Evolutionary conservation across 2,113 vertebrate species (phyloP).

Genomic region (Pelobates fuscus): DNA sequence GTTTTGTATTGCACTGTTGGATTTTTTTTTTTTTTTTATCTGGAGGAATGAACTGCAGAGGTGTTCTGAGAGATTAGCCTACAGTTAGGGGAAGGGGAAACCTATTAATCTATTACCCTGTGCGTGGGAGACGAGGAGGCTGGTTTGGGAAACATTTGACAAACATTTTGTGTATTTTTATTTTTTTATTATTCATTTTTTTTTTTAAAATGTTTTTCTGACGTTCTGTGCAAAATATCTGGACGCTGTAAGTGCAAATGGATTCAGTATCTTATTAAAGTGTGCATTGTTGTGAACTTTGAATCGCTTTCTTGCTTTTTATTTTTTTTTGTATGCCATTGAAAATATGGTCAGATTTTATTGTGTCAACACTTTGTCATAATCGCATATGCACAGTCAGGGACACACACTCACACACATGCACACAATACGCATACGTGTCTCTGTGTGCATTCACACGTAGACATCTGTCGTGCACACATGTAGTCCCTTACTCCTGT

Average conservation of each 20-base stretch:
- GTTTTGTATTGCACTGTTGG: not conserved
- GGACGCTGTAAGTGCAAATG: conserved; percentile 49
- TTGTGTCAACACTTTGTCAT: not conserved
- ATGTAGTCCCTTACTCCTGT: too few species aligned
- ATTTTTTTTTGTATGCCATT: not conserved
- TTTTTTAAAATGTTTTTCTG: conserved; percentile 60
- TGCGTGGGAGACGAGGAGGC: not conserved
- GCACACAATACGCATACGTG: not conserved
- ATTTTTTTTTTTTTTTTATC: too few species aligned
- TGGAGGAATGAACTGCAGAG: not conserved
- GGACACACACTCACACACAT: too few species aligned
- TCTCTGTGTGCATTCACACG: not conserved
- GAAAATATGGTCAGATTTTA: not conserved
- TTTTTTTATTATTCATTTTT: too few species aligned
- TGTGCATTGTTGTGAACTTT: not conserved
- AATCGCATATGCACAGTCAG: not conserved
- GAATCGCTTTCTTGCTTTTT: not conserved
- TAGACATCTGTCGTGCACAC: not conserved
- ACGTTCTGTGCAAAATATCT: conserved; percentile 1
- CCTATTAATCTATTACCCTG: not conserved
- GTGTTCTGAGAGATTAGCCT: not conserved
- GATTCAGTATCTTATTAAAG: not conserved
- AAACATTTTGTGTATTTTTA: conserved; percentile 62
- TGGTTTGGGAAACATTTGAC: not conserved
- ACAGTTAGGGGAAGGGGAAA: not conserved